Evolutionary conservation across 2,797 vertebrate genomes (phyloP).

Genomic region (Pangasius larnaudii): DNA sequence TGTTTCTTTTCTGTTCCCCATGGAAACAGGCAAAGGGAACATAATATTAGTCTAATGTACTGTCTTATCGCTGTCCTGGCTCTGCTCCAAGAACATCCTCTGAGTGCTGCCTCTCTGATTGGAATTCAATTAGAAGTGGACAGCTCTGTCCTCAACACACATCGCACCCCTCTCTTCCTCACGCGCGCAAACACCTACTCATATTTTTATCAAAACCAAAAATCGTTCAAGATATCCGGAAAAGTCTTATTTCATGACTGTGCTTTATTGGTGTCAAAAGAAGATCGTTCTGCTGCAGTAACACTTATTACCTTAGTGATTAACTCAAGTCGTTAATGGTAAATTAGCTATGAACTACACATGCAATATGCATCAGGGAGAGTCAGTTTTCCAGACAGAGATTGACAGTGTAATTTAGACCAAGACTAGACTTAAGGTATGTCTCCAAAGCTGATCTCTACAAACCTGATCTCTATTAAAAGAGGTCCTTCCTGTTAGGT

Average conservation of each 20-base stretch:
- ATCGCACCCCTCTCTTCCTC: constrained; percentile 21
- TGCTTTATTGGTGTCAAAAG: background rate
- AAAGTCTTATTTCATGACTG: background rate
- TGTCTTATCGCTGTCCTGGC: constrained; percentile 80
- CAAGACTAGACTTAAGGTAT: background rate
- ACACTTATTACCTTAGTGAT: constrained; percentile 9
- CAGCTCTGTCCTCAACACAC: constrained; percentile 73
- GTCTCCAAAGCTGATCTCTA: background rate
- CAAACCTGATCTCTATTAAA: background rate
- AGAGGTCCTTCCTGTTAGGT: background rate
- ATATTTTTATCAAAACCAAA: background rate
- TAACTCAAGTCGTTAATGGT: constrained; percentile 18
- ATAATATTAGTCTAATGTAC: constrained; percentile 82
- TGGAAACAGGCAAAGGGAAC: constrained; percentile 80
- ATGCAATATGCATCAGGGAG: constrained; percentile 27
- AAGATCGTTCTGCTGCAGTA: background rate
- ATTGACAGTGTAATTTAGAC: constrained; percentile 23
- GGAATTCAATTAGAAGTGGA: constrained; percentile 83
- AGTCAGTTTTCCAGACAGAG: constrained; percentile 30
- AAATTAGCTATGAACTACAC: constrained; percentile 24
- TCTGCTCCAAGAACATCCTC: constrained; percentile 76
- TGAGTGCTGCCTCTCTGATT: constrained; percentile 69
- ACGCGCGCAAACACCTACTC: background rate
- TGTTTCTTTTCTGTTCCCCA: constrained; percentile 82
- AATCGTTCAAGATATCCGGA: background rate